Conservation (phyloP, 2,888 invertebrate genomes). For the Erannis defoliaria region DNA sequence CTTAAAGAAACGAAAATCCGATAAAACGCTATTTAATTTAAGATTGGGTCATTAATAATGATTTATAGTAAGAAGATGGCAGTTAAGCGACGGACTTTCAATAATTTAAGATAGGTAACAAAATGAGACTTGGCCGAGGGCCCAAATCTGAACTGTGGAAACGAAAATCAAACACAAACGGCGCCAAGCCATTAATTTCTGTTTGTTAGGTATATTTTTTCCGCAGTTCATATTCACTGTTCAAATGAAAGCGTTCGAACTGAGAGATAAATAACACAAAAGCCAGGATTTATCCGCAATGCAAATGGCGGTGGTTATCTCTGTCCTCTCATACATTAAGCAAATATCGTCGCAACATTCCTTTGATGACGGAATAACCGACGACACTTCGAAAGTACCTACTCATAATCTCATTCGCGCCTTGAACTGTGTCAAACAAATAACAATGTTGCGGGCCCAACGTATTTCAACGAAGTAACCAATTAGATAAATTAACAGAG, state of each 20-base stretch:
- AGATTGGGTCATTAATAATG: constrained; percentile 46
- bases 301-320: constrained; percentile 35
- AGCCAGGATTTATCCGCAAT: constrained; percentile 32
- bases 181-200: constrained; percentile 40
- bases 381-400: constrained; percentile 39
- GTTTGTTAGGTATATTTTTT: constrained; percentile 26
- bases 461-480: constrained; percentile 42
- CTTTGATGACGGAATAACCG: constrained; percentile 37
- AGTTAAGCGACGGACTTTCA: constrained; percentile 39
- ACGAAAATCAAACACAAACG: constrained; percentile 46
- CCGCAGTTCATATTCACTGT: constrained; percentile 30
- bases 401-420: constrained; percentile 34
- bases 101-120: constrained; percentile 35
- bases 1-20: constrained; percentile 45
- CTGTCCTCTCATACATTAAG: constrained; percentile 35
- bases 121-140: constrained; percentile 49
- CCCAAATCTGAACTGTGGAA: constrained; percentile 45
- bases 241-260: constrained; percentile 19
- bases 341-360: constrained; percentile 33
- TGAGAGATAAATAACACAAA: constrained; percentile 36
- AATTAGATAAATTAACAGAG: constrained; percentile 55
- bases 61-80: constrained; percentile 44
- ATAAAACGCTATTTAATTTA: constrained; percentile 51
- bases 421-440: constrained; percentile 41
- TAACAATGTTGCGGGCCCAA: constrained; percentile 22